These are phyloP conservation scores for Cyprinodon brontotheroides DNA, from an alignment of 2,113 vertebrate species.

Conservation along the genomic window DNA sequence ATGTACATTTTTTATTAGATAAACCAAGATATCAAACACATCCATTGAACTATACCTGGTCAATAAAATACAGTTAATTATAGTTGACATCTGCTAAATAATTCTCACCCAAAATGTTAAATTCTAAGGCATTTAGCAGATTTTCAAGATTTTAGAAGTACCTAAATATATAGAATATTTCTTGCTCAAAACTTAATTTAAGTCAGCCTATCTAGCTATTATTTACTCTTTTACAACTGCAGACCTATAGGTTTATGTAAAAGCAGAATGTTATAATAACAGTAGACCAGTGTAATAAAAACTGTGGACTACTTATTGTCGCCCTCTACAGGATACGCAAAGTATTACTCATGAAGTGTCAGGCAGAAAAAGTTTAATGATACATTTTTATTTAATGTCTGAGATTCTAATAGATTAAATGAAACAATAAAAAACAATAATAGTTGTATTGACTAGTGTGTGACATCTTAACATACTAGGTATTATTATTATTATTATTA, in stretches of 20 bases:
- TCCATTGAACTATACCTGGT: neutral
- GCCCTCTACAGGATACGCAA: constrained; percentile 55
- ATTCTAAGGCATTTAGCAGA: neutral
- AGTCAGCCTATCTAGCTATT: neutral
- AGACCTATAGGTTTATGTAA: neutral
- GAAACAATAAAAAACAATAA: neutral
- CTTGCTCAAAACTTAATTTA: neutral
- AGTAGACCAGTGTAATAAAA: no score
- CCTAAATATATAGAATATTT: neutral
- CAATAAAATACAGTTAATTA: neutral
- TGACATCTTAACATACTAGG: neutral
- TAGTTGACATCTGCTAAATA: neutral
- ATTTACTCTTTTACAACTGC: neutral
- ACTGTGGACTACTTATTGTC: constrained; percentile 27
- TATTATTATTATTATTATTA: neutral
- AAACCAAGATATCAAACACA: neutral
- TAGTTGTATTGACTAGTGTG: neutral
- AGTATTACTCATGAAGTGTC: constrained; percentile 23
- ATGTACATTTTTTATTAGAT: neutral
- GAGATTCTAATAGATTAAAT: no score
- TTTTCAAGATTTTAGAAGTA: neutral
- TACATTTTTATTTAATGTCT: neutral
- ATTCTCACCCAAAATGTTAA: neutral
- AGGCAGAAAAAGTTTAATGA: neutral
- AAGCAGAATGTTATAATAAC: neutral